Conservation (phyloP, 2,888 invertebrate genomes). For the Drosophila borborema region DNA sequence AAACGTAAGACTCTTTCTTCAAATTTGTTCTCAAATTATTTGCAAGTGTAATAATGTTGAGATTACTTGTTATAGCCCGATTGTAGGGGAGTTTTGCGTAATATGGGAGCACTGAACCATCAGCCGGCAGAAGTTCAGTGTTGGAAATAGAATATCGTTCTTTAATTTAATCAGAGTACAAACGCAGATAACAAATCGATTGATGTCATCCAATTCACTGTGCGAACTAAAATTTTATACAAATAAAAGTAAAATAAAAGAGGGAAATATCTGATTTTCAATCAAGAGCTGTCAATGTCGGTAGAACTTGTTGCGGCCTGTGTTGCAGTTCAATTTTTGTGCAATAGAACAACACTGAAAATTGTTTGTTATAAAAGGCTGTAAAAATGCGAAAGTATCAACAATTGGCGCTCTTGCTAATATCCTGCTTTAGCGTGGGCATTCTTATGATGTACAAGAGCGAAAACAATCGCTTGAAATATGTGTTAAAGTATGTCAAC, state of each 20-base stretch:
- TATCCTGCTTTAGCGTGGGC: constrained; percentile 90
- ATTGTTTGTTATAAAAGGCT: constrained; percentile 13
- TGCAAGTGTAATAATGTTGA: neutral
- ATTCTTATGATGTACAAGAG: constrained; percentile 93
- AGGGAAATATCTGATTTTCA: neutral
- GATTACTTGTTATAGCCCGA: neutral
- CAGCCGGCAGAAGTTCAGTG: neutral
- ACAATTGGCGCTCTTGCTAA: constrained; percentile 90
- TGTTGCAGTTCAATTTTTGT: neutral
- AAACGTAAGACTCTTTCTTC: no score
- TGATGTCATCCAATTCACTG: neutral
- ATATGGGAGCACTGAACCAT: neutral
- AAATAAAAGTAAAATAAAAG: neutral
- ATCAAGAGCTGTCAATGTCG: neutral
- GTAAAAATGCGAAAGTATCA: constrained; percentile 92
- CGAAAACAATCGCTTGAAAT: constrained; percentile 93
- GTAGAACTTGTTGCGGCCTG: neutral
- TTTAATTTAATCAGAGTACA: neutral
- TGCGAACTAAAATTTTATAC: neutral
- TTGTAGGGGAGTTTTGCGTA: neutral
- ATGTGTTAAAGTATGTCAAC: constrained; percentile 93
- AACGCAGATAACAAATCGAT: neutral
- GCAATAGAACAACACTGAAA: constrained; percentile 34
- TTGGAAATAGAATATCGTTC: neutral
- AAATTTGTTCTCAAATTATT: neutral